These are phyloP conservation scores for Pollenia labialis DNA, from an alignment of 2,888 invertebrate genomes.

Conservation along the genomic window DNA sequence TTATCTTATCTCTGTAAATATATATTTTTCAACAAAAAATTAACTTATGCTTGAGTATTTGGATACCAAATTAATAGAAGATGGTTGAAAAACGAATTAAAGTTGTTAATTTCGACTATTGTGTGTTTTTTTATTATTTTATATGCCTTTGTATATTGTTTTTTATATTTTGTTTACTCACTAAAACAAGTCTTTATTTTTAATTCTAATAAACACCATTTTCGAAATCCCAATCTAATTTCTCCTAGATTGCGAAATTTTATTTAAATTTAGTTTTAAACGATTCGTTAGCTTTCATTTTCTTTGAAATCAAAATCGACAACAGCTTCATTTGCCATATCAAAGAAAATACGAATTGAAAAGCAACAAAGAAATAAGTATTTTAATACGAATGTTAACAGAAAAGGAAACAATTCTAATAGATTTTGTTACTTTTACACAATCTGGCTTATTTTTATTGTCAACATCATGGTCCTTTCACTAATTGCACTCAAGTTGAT, in stretches of 20 bases:
- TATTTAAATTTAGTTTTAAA: slow-evolving; percentile 26
- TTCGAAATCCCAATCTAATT: slow-evolving; percentile 1
- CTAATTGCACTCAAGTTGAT: slow-evolving; percentile 64
- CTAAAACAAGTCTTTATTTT: too few relatives aligned
- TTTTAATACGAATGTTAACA: background rate
- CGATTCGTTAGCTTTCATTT: slow-evolving; percentile 8
- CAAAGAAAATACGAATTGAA: slow-evolving; percentile 6
- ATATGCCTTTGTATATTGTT: too few relatives aligned
- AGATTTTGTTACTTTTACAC: slow-evolving; percentile 38
- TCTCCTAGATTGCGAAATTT: background rate
- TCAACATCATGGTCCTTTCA: slow-evolving; percentile 56
- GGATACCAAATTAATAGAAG: too few relatives aligned
- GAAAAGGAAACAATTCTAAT: slow-evolving; percentile 26
- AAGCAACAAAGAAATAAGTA: slow-evolving; percentile 17
- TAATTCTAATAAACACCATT: background rate
- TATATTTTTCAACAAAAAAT: too few relatives aligned
- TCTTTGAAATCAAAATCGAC: slow-evolving; percentile 16
- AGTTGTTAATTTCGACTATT: too few relatives aligned
- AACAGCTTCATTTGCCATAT: slow-evolving; percentile 3
- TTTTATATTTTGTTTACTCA: too few relatives aligned
- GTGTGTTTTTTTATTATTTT: too few relatives aligned
- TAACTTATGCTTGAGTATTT: too few relatives aligned
- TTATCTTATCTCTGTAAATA: too few relatives aligned
- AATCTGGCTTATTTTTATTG: slow-evolving; percentile 58
- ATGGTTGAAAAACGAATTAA: too few relatives aligned